Evolutionary conservation across 2,113 vertebrate species (phyloP), one percentile per base, ranked within the genome.

Genomic region (Crotalus viridis): DNA sequence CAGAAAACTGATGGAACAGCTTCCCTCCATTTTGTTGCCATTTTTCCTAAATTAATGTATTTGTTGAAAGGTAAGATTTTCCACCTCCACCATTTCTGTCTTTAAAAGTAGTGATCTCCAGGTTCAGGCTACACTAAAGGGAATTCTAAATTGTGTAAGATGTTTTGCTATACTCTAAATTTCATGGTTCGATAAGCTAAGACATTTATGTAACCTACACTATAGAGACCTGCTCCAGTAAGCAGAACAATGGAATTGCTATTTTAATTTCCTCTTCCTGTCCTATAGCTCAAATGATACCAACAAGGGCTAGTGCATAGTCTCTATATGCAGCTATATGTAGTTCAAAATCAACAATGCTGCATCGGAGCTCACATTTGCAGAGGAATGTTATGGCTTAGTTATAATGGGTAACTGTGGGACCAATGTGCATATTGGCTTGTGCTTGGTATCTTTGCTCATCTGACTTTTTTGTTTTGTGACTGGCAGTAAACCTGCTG

Each of bases 101-200:
- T 93, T 93, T 96, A 96, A 94, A 95, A 59, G 69, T 54, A 33
- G n/a, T 17, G 48, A 54, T 74, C 48, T 55, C 94, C 94, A 85
- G 90, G 61, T 96, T 96, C 95, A 69, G 91, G 81, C 57, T 95
- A 39, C 85, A 94, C 5, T 93, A 69, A 64, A 94, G 88, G 95
- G 87, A 21, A 95, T 92, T 91, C 51, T 93, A 94, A 93, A 90
- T 56, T 90, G 61, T 91, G 10, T n/a, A 48, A 59, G 52, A 88
- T 85, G 86, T 12, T 13, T 95, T 61, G 10, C 89, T 26, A n/a
- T 51, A 90, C 21, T 87, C 56, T 93, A 94, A 93, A 91, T 92
- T 59, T 91, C 24, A 95, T 96, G 93, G 61, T 94, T 90, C 51
- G 46, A 90, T 94, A 10, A 89, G 52, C 33, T 69, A 46, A 94